Percentiles rank a stretch among this genome's conserved stretches.
These are phyloP conservation scores for Tinea semifulvella DNA, from an alignment of 2,888 invertebrate species.

Conservation along the genomic window DNA sequence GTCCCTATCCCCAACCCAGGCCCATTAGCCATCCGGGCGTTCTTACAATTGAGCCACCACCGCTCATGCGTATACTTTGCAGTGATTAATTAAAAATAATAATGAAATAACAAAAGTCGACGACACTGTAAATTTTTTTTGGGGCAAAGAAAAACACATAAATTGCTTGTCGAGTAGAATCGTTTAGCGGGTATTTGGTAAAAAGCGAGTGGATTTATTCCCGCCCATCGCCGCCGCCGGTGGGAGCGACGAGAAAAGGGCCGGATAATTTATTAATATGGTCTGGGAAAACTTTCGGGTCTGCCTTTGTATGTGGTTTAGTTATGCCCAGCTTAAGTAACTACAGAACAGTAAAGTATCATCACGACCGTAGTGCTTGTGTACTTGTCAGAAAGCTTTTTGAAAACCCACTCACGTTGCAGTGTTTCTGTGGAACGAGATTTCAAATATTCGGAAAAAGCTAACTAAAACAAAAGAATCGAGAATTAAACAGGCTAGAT, in stretches of 20 bases:
- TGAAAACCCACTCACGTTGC: no score
- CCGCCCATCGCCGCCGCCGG: conserved; percentile 10
- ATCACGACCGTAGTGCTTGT: no score
- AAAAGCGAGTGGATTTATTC: conserved; percentile 12
- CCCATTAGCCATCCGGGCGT: no score
- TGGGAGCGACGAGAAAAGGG: conserved; percentile 12
- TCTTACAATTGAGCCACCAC: no score
- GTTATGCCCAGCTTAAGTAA: conserved; percentile 8
- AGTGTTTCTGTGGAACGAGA: no score
- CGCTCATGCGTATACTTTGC: no score
- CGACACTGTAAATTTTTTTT: conserved; percentile 11
- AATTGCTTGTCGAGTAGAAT: conserved; percentile 14
- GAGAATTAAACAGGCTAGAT: no score
- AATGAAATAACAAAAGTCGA: conserved; percentile 11
- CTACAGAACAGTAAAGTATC: no score
- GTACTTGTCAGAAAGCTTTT: no score
- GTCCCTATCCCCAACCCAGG: no score
- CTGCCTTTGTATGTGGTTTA: conserved; percentile 14
- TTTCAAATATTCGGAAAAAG: no score
- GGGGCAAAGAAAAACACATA: conserved; percentile 14
- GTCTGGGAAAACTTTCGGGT: conserved; percentile 12
- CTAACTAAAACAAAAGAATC: no score
- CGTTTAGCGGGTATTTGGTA: conserved; percentile 12
- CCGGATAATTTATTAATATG: conserved; percentile 14
- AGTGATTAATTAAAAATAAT: conserved; percentile 13